phyloP scores from a whole-genome alignment of 2,113 vertebrate species.

The Mus musculus region DNA sequence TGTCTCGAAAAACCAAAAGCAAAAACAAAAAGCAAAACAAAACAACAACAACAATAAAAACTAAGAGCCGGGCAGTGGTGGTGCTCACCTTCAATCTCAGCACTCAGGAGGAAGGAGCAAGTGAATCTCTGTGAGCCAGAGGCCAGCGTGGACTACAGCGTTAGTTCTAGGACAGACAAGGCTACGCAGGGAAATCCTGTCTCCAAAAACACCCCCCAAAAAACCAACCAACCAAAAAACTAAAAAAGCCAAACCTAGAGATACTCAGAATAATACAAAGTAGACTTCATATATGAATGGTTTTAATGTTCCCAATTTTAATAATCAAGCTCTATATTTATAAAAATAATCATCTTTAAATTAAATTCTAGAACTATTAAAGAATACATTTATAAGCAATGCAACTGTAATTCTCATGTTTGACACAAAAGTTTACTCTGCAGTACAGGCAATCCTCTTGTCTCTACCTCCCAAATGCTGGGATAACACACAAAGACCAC shows the following conservation, averaged over 20 bases:
- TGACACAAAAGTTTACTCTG: neutral
- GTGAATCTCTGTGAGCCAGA: neutral
- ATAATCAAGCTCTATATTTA: slow-evolving; percentile 32
- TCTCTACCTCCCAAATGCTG: neutral
- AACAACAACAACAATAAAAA: neutral
- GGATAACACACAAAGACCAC: too few relatives aligned
- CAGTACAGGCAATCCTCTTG: neutral
- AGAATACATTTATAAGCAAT: slow-evolving; percentile 13
- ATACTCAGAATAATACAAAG: neutral
- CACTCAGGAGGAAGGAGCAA: neutral
- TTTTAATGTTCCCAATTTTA: slow-evolving; percentile 24
- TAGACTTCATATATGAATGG: neutral
- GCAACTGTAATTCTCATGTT: neutral
- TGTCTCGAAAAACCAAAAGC: neutral
- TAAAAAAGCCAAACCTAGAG: neutral
- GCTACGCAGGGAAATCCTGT: neutral
- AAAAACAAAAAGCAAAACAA: neutral
- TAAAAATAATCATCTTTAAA: slow-evolving; percentile 22
- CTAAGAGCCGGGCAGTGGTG: neutral
- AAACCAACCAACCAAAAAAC: neutral
- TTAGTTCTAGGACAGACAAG: neutral
- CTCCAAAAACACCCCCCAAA: neutral
- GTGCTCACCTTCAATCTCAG: neutral
- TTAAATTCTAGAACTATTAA: slow-evolving; percentile 40
- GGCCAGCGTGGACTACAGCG: neutral